Evolutionary conservation across 2,888 invertebrate genomes (phyloP).

Genomic region (Sarcophaga subvicina): DNA sequence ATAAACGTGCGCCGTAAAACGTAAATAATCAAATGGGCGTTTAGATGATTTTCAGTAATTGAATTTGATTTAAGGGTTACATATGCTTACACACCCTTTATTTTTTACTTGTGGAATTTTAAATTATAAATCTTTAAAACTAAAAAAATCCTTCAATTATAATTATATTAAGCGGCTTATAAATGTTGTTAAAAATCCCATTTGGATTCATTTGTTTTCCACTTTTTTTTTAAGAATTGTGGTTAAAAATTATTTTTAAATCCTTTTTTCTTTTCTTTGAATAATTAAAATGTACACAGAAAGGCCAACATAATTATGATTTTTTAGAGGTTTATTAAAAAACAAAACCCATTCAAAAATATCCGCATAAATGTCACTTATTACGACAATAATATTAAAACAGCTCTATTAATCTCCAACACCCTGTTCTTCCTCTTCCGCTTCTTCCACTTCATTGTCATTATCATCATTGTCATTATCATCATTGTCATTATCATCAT

Average conservation of each 20-base stretch:
- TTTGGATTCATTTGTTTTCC: constrained; percentile 24
- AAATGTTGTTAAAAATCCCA: constrained; percentile 53
- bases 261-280: no score
- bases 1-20: constrained; percentile 36
- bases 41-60: constrained; percentile 30
- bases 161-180: constrained; percentile 60
- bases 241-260: constrained; percentile 4
- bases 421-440: no score
- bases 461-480: neutral
- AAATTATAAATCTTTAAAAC: constrained; percentile 41
- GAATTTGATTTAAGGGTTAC: constrained; percentile 56
- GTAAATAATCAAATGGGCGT: constrained; percentile 61
- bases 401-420: constrained; percentile 34
- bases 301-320: no score
- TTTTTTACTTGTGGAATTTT: constrained; percentile 50
- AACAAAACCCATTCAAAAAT: constrained; percentile 46
- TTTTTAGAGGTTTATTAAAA: neutral
- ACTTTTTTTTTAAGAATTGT: constrained; percentile 24
- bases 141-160: constrained; percentile 52
- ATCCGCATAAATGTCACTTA: no score
- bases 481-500: neutral
- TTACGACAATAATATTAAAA: neutral
- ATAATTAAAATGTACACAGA: no score
- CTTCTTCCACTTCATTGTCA: no score
- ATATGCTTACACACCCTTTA: constrained; percentile 1